Conservation (phyloP, 2,888 invertebrate genomes). For the Entomobrya proxima region DNA sequence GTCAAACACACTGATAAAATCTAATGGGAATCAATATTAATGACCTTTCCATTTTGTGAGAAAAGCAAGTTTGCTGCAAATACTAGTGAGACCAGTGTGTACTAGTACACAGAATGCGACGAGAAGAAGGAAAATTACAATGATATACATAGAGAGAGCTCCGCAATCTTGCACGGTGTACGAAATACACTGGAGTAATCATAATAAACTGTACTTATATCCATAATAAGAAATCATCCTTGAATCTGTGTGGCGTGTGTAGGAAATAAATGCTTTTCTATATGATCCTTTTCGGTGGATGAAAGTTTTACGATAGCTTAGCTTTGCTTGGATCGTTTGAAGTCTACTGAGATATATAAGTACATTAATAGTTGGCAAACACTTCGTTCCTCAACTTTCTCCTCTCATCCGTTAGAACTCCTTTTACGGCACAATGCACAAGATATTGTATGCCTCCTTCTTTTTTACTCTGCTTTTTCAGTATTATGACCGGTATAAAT, state of each 20-base stretch:
- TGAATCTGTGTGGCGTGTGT: background rate
- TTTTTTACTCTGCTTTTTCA: background rate
- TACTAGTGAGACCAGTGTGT: slow-evolving; percentile 34
- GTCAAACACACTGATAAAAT: slow-evolving; percentile 71
- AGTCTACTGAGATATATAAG: slow-evolving; percentile 44
- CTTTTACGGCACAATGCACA: background rate
- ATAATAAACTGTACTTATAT: slow-evolving; percentile 9
- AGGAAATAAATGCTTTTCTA: background rate
- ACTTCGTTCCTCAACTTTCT: slow-evolving; percentile 14
- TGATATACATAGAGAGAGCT: slow-evolving; percentile 6
- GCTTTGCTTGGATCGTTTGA: slow-evolving; percentile 7
- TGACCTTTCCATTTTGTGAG: slow-evolving; percentile 70
- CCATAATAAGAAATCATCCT: slow-evolving; percentile 21
- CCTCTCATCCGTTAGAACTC: background rate
- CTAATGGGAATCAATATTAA: slow-evolving; percentile 73
- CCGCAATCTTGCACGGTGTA: background rate
- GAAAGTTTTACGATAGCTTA: slow-evolving; percentile 30
- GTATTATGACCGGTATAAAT: background rate
- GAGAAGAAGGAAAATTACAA: background rate
- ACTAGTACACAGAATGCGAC: background rate
- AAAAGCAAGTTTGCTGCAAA: slow-evolving; percentile 19
- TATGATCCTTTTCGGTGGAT: background rate
- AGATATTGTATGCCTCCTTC: background rate
- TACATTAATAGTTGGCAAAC: slow-evolving; percentile 56
- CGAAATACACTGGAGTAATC: background rate